These are phyloP conservation scores for Tadarida brasiliensis DNA, from an alignment of 2,797 vertebrate genomes.

Conservation along the genomic window DNA sequence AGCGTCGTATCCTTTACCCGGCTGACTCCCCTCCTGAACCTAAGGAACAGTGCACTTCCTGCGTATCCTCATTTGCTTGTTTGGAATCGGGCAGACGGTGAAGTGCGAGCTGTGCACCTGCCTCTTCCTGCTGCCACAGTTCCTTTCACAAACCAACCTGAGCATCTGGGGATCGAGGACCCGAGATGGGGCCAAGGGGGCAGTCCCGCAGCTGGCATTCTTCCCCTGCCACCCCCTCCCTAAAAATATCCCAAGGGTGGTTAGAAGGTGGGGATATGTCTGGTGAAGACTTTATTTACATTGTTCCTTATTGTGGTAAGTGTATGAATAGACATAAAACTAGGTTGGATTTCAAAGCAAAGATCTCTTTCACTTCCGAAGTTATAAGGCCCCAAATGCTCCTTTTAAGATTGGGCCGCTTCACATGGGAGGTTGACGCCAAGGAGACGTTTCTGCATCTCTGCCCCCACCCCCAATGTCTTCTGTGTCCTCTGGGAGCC, in stretches of 20 bases:
- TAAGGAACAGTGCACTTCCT: constrained; percentile 61
- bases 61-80: constrained; percentile 73
- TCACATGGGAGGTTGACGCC: neutral
- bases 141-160: neutral
- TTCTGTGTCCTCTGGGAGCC: neutral
- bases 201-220: neutral
- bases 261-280: neutral
- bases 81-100: constrained; percentile 7
- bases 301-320: neutral
- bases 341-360: neutral
- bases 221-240: rapidly evolving
- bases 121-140: neutral
- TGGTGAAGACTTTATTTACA: neutral
- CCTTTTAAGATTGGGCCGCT: neutral
- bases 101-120: neutral
- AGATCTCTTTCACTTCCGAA: neutral
- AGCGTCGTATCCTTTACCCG: constrained; percentile 83
- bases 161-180: neutral
- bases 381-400: neutral
- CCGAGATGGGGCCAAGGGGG: neutral
- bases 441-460: neutral
- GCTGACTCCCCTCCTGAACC: constrained; percentile 54
- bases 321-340: neutral
- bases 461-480: neutral
- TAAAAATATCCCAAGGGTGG: neutral